These are phyloP conservation scores for Polymixis flavicincta DNA, from an alignment of 2,888 invertebrate genomes.

Conservation along the genomic window DNA sequence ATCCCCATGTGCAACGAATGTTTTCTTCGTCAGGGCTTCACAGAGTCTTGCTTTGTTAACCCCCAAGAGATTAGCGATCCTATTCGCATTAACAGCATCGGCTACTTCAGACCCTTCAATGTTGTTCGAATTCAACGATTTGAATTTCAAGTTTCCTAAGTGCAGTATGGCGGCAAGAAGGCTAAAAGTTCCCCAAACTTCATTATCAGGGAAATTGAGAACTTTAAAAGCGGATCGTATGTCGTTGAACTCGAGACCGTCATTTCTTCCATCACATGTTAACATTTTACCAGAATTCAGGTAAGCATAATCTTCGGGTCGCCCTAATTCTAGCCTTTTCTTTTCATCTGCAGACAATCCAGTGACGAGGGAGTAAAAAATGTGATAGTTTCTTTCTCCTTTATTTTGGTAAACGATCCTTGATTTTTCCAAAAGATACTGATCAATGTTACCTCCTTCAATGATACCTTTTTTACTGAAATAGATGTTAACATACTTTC, in stretches of 20 bases:
- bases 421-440: conserved; percentile 98
- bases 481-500: conserved; percentile 98
- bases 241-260: conserved; percentile 96
- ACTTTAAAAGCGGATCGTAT: conserved; percentile 98
- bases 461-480: conserved; percentile 96
- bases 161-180: conserved; percentile 97
- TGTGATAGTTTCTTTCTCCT: conserved; percentile 98
- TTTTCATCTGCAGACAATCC: conserved; percentile 96
- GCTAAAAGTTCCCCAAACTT: conserved; percentile 96
- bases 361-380: conserved; percentile 97
- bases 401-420: conserved; percentile 96
- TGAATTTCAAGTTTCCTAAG: conserved; percentile 97
- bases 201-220: conserved; percentile 95
- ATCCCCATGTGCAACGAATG: conserved; percentile 96
- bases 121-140: conserved; percentile 93
- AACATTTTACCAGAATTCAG: conserved; percentile 95
- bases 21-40: conserved; percentile 96
- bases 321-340: conserved; percentile 93
- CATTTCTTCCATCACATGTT: conserved; percentile 95
- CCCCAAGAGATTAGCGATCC: conserved; percentile 93
- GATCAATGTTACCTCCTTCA: conserved; percentile 98
- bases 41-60: conserved; percentile 93
- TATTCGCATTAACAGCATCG: conserved; percentile 92
- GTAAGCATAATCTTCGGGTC: conserved; percentile 94
- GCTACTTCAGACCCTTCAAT: conserved; percentile 96